These are phyloP conservation scores for Chaetogeoica ovagalla DNA, from an alignment of 2,888 invertebrate genomes.

Conservation along the genomic window DNA sequence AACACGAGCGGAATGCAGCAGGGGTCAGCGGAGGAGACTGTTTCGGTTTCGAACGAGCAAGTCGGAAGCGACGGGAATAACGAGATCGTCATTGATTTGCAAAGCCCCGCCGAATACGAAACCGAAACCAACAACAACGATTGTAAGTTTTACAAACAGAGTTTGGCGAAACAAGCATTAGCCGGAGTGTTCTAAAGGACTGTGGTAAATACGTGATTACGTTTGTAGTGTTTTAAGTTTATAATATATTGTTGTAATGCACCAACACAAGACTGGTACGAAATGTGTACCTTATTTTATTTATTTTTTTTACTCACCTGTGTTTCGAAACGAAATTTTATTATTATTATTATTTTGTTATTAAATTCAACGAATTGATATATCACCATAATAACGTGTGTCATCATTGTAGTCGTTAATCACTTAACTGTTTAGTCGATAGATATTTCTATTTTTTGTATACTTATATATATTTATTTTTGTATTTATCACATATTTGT, in stretches of 20 bases:
- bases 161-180: slow-evolving; percentile 36
- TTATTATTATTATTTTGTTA: slow-evolving; percentile 17
- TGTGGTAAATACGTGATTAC: neutral
- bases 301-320: too few species aligned
- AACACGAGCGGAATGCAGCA: neutral
- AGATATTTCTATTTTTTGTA: neutral
- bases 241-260: slow-evolving; percentile 17
- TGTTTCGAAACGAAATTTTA: slow-evolving; percentile 24
- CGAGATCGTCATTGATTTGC: slow-evolving; percentile 4
- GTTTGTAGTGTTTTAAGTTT: neutral
- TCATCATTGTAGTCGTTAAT: neutral
- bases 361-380: slow-evolving; percentile 2
- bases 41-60: neutral
- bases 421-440: neutral
- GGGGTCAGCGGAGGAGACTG: neutral
- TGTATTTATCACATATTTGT: slow-evolving; percentile 25
- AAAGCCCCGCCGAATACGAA: slow-evolving; percentile 22
- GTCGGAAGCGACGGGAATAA: neutral
- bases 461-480: neutral
- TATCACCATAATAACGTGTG: neutral
- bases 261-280: slow-evolving; percentile 48
- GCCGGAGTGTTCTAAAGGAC: slow-evolving; percentile 38
- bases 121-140: slow-evolving; percentile 40
- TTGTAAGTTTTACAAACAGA: slow-evolving; percentile 41
- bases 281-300: slow-evolving; percentile 27